Evolutionary conservation across 2,888 invertebrate species (phyloP).

Genomic region (Penaeus monodon): DNA sequence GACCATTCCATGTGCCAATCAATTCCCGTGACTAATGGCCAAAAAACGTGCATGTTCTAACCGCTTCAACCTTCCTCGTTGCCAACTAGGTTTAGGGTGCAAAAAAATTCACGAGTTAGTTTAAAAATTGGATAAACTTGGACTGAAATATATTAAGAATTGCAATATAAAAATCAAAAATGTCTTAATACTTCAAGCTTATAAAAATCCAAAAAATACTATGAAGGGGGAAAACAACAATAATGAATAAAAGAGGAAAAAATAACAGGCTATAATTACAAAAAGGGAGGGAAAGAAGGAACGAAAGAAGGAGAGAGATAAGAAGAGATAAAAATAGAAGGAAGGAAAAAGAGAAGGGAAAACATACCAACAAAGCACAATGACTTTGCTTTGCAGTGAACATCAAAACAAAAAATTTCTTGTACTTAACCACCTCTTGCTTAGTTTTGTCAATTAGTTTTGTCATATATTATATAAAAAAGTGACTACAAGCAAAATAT

Average conservation of each 20-base stretch:
- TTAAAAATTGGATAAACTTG: constrained; percentile 1
- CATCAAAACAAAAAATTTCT: constrained; percentile 23
- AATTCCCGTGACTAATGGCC: too few relatives aligned
- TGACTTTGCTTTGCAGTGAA: constrained; percentile 38
- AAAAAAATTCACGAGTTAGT: background rate
- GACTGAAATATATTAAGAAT: too few relatives aligned
- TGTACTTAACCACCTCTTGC: constrained; percentile 58
- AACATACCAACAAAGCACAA: constrained; percentile 24
- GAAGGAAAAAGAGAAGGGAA: background rate
- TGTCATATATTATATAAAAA: constrained; percentile 33
- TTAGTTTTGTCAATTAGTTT: constrained; percentile 53
- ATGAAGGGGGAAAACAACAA: constrained; percentile 24
- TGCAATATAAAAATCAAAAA: constrained; percentile 12
- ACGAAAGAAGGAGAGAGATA: background rate
- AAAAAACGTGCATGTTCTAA: too few relatives aligned
- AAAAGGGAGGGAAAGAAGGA: background rate
- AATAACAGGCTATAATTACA: constrained; percentile 20
- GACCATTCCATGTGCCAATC: too few relatives aligned
- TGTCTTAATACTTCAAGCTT: constrained; percentile 22
- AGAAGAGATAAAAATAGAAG: background rate
- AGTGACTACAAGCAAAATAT: constrained; percentile 47
- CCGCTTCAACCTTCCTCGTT: too few relatives aligned
- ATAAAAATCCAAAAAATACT: constrained; percentile 19
- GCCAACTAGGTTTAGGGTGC: too few relatives aligned
- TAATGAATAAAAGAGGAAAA: constrained; percentile 8